phyloP scores from a whole-genome alignment of 1,140 invertebrate genomes.

The Nymphalis io region DNA sequence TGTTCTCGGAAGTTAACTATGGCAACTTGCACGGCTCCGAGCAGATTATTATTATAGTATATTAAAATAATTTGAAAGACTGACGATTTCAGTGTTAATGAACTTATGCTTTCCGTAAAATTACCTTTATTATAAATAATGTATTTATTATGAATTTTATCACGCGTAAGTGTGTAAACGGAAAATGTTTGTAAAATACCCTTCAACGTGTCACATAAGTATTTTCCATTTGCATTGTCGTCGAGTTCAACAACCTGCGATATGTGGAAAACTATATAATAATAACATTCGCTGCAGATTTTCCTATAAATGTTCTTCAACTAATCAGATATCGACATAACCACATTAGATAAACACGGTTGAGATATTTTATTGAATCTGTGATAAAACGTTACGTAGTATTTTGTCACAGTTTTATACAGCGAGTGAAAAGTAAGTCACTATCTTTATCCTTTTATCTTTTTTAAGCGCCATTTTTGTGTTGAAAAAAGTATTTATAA shows the following conservation, averaged over 20 bases:
- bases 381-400: not conserved
- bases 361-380: not conserved
- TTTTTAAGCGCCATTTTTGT: not conserved
- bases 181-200: slow-evolving; percentile 2
- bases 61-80: too few species aligned
- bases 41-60: too few species aligned
- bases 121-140: too few species aligned
- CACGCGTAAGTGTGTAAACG: not conserved
- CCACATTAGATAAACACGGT: not conserved
- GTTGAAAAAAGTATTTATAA: too few species aligned
- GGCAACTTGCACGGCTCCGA: too few species aligned
- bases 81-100: too few species aligned
- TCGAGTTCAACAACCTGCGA: slow-evolving; percentile 8
- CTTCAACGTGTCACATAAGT: not conserved
- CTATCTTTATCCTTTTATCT: not conserved
- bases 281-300: slow-evolving; percentile 2
- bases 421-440: not conserved
- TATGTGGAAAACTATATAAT: slow-evolving; percentile 9
- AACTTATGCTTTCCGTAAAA: too few species aligned
- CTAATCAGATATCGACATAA: slow-evolving; percentile 1
- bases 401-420: slow-evolving; percentile 2
- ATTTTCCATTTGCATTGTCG: slow-evolving; percentile 1
- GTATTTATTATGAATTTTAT: too few species aligned
- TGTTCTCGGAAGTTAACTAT: too few species aligned
- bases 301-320: slow-evolving; percentile 12